Percentiles rank a stretch among this genome's conserved stretches.
These are phyloP conservation scores for Molossus alvarezi DNA, from an alignment of 2,797 vertebrate genomes.

Conservation along the genomic window DNA sequence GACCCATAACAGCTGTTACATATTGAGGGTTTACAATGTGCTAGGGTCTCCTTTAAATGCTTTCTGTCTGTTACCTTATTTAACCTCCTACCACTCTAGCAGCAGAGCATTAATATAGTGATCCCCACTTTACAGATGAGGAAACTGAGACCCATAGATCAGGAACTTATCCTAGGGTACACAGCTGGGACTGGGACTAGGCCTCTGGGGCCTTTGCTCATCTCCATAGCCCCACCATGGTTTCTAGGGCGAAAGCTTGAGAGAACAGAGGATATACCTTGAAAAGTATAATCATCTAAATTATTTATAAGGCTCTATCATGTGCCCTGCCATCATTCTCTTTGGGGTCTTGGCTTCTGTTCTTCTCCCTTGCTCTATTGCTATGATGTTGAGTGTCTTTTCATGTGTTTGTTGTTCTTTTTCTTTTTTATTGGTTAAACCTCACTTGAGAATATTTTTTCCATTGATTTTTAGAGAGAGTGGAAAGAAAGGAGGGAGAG, in stretches of 20 bases:
- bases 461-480: too few relatives aligned
- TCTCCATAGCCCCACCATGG: too few relatives aligned
- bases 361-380: too few relatives aligned
- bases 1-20: neutral
- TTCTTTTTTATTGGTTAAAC: too few relatives aligned
- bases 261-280: neutral
- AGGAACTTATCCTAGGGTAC: neutral
- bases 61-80: neutral
- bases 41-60: neutral
- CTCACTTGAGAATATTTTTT: too few relatives aligned
- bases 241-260: neutral
- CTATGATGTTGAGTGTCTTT: neutral
- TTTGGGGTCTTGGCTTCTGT: neutral
- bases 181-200: neutral
- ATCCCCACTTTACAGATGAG: neutral
- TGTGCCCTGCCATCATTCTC: too few relatives aligned
- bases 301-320: neutral
- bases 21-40: neutral
- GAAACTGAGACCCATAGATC: neutral
- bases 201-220: neutral
- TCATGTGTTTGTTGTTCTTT: neutral
- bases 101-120: neutral
- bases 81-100: fast-evolving
- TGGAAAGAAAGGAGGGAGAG: too few relatives aligned
- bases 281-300: neutral